Percentiles rank a stretch among this genome's conserved stretches.
These are phyloP conservation scores for Drosophila nikananu DNA, from an alignment of 1,140 invertebrate species.

Conservation along the genomic window DNA sequence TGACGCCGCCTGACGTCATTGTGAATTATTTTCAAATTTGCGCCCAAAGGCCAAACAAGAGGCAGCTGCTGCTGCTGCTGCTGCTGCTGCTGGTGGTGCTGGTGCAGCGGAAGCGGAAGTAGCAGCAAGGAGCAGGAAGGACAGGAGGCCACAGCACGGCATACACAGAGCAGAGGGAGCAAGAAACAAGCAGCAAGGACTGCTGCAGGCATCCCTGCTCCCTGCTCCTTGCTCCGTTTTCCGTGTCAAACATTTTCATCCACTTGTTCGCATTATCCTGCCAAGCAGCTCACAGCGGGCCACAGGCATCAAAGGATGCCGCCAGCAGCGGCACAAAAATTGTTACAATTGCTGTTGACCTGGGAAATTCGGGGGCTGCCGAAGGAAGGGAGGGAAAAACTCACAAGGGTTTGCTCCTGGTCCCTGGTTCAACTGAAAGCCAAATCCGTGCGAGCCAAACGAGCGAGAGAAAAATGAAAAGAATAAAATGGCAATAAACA, in stretches of 20 bases:
- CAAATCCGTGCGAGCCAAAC: conserved; percentile 48
- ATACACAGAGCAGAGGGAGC: conserved; percentile 9
- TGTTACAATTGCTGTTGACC: conserved; percentile 38
- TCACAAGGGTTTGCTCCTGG: not conserved
- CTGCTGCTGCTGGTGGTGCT: conserved; percentile 19
- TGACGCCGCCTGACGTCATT: conserved; percentile 64
- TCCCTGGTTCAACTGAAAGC: conserved; percentile 17
- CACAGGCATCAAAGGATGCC: conserved; percentile 66
- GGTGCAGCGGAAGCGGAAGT: conserved; percentile 71
- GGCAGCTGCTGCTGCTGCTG: conserved; percentile 37
- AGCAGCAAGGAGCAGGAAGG: conserved; percentile 47
- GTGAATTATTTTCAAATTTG: conserved; percentile 81
- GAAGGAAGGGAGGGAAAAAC: not conserved
- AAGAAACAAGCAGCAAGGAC: conserved; percentile 26
- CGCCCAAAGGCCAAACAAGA: conserved; percentile 65
- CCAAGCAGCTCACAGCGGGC: conserved; percentile 59
- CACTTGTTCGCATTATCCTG: conserved; percentile 78
- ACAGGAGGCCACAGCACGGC: conserved; percentile 66
- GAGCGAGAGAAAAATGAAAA: conserved; percentile 41
- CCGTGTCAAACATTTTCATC: conserved; percentile 82
- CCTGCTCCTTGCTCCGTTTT: conserved; percentile 15
- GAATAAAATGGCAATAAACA: conserved; percentile 47
- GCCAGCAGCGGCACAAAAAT: conserved; percentile 36
- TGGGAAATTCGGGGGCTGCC: not conserved
- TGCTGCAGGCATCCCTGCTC: conserved; percentile 49